Evolutionary conservation across 2,888 invertebrate species (phyloP), one percentile per base, ranked within the genome.

Genomic region (Drosophila anomalipes): DNA sequence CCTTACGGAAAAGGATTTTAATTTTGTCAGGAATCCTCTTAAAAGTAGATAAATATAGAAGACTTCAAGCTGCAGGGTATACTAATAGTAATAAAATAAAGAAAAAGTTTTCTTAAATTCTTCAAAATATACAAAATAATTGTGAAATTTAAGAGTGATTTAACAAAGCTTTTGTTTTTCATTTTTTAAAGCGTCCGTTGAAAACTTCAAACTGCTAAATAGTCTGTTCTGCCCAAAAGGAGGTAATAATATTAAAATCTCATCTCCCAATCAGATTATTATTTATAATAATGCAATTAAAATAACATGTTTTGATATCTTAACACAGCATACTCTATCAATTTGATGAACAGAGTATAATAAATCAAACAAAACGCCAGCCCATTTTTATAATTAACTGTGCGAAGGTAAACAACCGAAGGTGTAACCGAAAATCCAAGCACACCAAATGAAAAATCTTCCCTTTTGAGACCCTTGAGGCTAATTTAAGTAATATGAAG

Each of bases 321-420:
- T 44, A 14, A 7, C 7, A 7, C 14, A 22, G 22, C 14, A 12
- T 14, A 3, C 44, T 22, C 22, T 14, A 3, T 22, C 6, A 22
- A 22, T 22, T 22, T 26, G 9, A 16, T 16, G 9, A 57, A 10
- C 28, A 57, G 28, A 9, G 39, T 39, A 26, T 22, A 10, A 22
- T 12, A 63, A 37, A 54, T 54, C 16, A 49, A 41, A 51, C 19
- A 51, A 22, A 30, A 57, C n/a, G 26, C 4, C 41, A 67, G 19
- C n/a, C n/a, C 35, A 32, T 37, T 47, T 59, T 44, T 52, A 28
- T 54, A 47, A 68, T 44, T 54, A 70, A 28, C 47, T 32, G 32
- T 35, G 32, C 44, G 16, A 53, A 65, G 28, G 54, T 33, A 47
- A 68, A 26, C 68, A 49, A 68, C 47, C 37, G n/a, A 49, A 47